phyloP scores from a whole-genome alignment of 2,113 vertebrate species.

The Ictalurus punctatus region DNA sequence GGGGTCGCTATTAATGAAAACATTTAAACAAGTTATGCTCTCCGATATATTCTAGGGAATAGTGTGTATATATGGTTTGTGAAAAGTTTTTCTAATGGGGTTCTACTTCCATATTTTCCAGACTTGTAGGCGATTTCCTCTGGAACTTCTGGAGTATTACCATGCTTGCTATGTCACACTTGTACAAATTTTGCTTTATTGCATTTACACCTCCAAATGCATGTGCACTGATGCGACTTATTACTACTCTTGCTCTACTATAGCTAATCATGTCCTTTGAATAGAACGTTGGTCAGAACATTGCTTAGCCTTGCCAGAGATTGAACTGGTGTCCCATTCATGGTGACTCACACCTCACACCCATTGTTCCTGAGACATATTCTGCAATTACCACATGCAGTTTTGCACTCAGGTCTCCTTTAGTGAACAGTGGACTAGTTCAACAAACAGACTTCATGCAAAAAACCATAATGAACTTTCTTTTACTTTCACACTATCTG shows the following conservation, averaged over 20 bases:
- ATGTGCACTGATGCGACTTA: neutral
- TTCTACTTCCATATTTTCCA: neutral
- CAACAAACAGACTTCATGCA: too few relatives aligned
- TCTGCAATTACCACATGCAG: too few relatives aligned
- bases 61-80: neutral
- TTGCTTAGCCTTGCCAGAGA: neutral
- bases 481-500: too few relatives aligned
- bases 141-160: neutral
- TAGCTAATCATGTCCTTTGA: neutral
- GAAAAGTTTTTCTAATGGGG: neutral
- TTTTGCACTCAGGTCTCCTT: too few relatives aligned
- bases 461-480: too few relatives aligned
- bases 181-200: neutral
- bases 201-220: neutral
- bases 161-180: neutral
- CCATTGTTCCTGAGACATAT: too few relatives aligned
- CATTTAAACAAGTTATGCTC: neutral
- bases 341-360: too few relatives aligned
- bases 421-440: too few relatives aligned
- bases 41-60: neutral
- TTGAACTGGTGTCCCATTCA: too few relatives aligned
- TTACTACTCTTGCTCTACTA: neutral
- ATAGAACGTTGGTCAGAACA: neutral
- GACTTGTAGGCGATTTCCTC: neutral
- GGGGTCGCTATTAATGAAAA: neutral